phyloP scores from a whole-genome alignment of 2,888 invertebrate genomes.

The Ametastegia equiseti region DNA sequence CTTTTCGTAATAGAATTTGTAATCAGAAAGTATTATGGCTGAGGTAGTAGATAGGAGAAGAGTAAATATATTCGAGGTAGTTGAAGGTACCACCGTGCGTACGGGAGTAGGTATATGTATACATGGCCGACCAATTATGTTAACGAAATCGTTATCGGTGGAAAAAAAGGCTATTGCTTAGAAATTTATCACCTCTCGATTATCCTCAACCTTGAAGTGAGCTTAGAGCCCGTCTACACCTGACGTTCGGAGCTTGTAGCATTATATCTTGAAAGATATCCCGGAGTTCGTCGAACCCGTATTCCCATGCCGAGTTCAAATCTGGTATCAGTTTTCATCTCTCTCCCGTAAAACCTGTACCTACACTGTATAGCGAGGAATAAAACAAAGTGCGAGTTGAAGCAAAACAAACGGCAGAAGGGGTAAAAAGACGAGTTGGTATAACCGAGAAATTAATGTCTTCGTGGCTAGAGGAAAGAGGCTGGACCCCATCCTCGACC shows the following conservation, averaged over 20 bases:
- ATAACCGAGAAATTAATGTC: conserved; percentile 39
- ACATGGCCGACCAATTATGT: conserved; percentile 16
- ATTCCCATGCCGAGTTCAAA: conserved; percentile 42
- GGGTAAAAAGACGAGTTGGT: conserved; percentile 15
- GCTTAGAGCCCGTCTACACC: conserved; percentile 33
- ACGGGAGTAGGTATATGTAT: background rate
- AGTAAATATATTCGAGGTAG: background rate
- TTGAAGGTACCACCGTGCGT: background rate
- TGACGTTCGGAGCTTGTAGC: conserved; percentile 37
- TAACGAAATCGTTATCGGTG: conserved; percentile 33
- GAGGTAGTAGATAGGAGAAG: background rate
- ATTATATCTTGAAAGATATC: conserved; percentile 41
- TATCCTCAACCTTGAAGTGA: conserved; percentile 30
- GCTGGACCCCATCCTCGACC: conserved; percentile 12
- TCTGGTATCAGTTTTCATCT: conserved; percentile 43
- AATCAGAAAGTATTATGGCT: background rate
- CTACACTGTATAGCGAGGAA: conserved; percentile 17
- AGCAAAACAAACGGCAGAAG: conserved; percentile 4
- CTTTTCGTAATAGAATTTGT: background rate
- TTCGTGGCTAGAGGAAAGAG: conserved; percentile 17
- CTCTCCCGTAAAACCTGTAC: conserved; percentile 40
- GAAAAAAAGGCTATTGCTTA: conserved; percentile 16
- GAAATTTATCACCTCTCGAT: conserved; percentile 44
- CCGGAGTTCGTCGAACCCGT: conserved; percentile 41
- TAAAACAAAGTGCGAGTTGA: conserved; percentile 30